Percentiles rank a stretch among this genome's conserved stretches.
Conservation (phyloP, 2,888 invertebrate genomes). For the Lasioglossum morio region DNA sequence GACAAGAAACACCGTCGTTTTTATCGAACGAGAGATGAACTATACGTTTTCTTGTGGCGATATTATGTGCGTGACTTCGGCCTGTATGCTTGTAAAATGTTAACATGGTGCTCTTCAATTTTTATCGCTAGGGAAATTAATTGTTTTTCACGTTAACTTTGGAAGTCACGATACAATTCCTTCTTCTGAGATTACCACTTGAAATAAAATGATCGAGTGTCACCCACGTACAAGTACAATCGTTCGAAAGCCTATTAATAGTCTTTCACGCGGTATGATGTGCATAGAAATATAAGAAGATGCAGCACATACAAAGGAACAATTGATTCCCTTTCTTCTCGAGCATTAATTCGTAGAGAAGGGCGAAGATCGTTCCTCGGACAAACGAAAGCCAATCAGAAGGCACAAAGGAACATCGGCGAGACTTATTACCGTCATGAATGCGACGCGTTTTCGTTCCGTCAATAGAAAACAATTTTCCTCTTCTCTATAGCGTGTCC, state of each 20-base stretch:
- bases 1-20: background rate
- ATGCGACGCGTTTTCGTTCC: background rate
- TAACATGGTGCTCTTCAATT: background rate
- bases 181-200: background rate
- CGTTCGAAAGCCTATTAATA: background rate
- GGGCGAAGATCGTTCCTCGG: conserved; percentile 7
- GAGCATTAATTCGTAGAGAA: background rate
- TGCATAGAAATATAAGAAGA: background rate
- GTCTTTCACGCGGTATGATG: background rate
- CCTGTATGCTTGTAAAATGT: no score
- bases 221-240: background rate
- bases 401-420: background rate
- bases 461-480: background rate
- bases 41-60: background rate
- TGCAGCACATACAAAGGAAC: background rate
- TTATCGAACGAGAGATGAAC: background rate
- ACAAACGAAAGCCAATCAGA: conserved; percentile 19
- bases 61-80: background rate
- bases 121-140: background rate
- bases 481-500: background rate
- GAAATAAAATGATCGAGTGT: background rate
- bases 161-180: background rate
- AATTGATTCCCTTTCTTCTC: background rate
- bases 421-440: background rate
- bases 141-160: background rate